phyloP scores from a whole-genome alignment of 2,888 invertebrate genomes.

The Suillia variegata region DNA sequence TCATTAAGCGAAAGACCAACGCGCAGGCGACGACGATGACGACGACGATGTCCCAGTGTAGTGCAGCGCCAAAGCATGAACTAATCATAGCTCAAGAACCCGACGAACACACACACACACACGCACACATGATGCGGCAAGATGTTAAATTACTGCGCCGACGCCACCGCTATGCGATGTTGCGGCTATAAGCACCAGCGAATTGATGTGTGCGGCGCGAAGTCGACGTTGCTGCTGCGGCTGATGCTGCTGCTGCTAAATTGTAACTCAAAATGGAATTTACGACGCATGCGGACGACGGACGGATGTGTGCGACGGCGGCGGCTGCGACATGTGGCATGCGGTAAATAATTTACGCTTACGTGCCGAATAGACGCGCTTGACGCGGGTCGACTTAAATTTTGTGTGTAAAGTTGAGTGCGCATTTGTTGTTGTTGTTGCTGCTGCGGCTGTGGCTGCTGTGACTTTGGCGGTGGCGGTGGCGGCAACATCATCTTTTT shows the following conservation, averaged over 20 bases:
- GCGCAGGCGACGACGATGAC: background rate
- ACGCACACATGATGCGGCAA: too few relatives aligned
- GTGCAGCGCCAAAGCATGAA: constrained; percentile 46
- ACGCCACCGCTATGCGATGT: constrained; percentile 9
- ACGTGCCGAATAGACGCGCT: background rate
- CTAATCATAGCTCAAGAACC: too few relatives aligned
- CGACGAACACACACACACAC: too few relatives aligned
- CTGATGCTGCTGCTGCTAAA: too few relatives aligned
- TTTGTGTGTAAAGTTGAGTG: constrained; percentile 5
- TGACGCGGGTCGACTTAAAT: background rate
- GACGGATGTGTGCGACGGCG: too few relatives aligned
- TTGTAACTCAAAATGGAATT: constrained; percentile 31
- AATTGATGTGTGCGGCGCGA: constrained; percentile 40
- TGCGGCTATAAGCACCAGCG: constrained; percentile 48
- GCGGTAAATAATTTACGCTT: background rate
- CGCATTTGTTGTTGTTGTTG: too few relatives aligned
- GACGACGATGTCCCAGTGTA: constrained; percentile 9
- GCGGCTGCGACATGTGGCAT: background rate
- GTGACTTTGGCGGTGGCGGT: too few relatives aligned
- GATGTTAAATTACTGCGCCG: background rate
- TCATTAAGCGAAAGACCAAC: too few relatives aligned
- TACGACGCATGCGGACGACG: too few relatives aligned
- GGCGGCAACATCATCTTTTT: constrained; percentile 8
- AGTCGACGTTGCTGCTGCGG: background rate
- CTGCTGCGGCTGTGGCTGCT: too few relatives aligned